Percentiles rank a stretch among this genome's conserved stretches.
phyloP scores from a whole-genome alignment of 2,113 vertebrate species.

The Menidia beryllina region DNA sequence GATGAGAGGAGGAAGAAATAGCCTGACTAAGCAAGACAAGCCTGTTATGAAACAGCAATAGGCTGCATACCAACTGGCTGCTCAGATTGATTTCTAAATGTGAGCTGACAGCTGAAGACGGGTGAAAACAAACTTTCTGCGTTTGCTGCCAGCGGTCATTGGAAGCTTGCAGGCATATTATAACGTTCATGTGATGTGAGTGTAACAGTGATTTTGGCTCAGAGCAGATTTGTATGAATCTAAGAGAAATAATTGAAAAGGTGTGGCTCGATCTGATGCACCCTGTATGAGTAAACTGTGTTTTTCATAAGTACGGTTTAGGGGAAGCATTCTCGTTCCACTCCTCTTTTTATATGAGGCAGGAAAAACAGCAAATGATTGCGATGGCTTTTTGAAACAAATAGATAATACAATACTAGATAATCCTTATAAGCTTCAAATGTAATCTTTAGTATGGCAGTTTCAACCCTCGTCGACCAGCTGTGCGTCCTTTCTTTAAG shows the following conservation, averaged over 20 bases:
- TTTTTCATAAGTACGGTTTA: background rate
- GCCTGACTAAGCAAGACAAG: slow-evolving; percentile 70
- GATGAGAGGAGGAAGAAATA: slow-evolving; percentile 8
- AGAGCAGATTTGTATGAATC: slow-evolving; percentile 37
- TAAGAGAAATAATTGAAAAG: slow-evolving; percentile 25
- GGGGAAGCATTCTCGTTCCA: background rate
- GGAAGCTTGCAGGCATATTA: slow-evolving; percentile 59
- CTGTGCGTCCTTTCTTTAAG: no score
- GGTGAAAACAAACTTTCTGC: slow-evolving; percentile 77
- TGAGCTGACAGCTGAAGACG: slow-evolving; percentile 70
- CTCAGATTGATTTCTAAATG: slow-evolving; percentile 71
- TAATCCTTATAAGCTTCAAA: no score
- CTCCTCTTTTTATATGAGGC: background rate
- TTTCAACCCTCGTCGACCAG: no score
- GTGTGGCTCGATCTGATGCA: background rate
- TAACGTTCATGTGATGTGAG: slow-evolving; percentile 56
- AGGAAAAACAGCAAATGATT: background rate
- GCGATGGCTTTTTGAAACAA: background rate
- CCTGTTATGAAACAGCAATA: slow-evolving; percentile 62
- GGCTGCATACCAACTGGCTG: slow-evolving; percentile 53
- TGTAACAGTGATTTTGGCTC: slow-evolving; percentile 37
- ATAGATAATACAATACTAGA: no score
- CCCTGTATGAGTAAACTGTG: background rate
- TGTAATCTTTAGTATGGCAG: no score
- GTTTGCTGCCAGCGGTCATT: slow-evolving; percentile 69